Evolutionary conservation across 2,888 invertebrate genomes (phyloP), one percentile per base, ranked within the genome.

Genomic region (Leucophora obtusa): DNA sequence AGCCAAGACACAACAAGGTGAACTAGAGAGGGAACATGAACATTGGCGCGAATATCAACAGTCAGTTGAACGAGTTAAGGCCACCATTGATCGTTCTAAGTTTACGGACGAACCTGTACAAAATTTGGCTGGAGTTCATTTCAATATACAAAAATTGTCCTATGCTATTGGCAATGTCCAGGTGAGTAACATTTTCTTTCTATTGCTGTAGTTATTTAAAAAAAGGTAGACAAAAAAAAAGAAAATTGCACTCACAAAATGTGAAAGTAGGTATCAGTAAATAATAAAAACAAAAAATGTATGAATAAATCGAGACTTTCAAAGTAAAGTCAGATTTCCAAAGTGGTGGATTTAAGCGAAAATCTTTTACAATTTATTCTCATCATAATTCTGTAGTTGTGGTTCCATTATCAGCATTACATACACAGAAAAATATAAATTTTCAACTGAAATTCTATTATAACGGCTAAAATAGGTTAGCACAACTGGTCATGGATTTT

Each of bases 21-120:
- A 94, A 79, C 89, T 98, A 79, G 96, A 97, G 87, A 95, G 96
- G 88, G 95, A 96, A 84, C 92, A 94, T 11, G 95, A 95, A 85
- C 94, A 95, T 69, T 97, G 97, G 96, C 95, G 95, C 86, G 95
- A 96, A 87, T 98, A 96, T 89, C 93, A 93, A 78, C 94, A 94
- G 85, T 92, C 94, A 21, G 92, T 95, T 86, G 95, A 96, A 73
- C 95, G 95, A 87, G 95, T 96, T 3, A 93, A 93, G 86, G 93
- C 94, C 7, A 93, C 95, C 18, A 91, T 97, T 84, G 93, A 93
- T 17, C 94, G 95, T 87, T 94, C 94, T 28, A 93, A 93, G 85
- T 94, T 96, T 83, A 92, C 92, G n/a, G 95, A 96, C 82, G 96
- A 97, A 84, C 94, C 95, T 0, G 94, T 95, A 35, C 93, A 94